Base-by-base conservation (phyloP, 2,113 vertebrate species). In the Misgurnus mizolepis region DNA sequence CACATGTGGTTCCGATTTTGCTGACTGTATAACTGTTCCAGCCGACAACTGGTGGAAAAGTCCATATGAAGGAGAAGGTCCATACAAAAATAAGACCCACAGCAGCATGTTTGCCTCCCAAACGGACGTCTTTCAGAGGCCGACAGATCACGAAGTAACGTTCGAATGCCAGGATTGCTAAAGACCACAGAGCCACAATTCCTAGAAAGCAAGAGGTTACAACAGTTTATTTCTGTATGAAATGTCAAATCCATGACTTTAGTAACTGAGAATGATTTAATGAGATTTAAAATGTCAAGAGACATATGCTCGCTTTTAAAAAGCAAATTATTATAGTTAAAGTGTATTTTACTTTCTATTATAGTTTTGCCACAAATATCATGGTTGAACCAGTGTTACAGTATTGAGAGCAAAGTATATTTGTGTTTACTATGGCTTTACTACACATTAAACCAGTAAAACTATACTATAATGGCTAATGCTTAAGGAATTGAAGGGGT, bases 1-100 rank as follows among this genome's bases (percentile, higher is more conserved):
- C 96, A 89, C 96, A 97, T 6, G 95, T 97, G 69, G 96, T 97
- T 71, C 95, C 96, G 64, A 97, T 97, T 89, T 94, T 96, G 91
- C 95, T 97, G 78, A 94, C 86, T 0, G 94, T 96, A 85, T 97
- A 97, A 88, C 95, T 96, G 92, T 93, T 95, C 95, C 96, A 97
- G 15, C 95, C 96, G 82, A 95, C 79, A 7, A 92, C 89, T 0
- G 96, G 96, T 50, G 95, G 96, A 69, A 96, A 88, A 64, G 95
- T 96, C 90, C 96, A 97, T 83, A 96, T 83, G 82, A 97, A 95
- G 84, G 96, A 95, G 86, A 95, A 97, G 34, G 87, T 89, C 95
- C 96, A 96, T 27, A 95, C 94, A 0, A 96, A 96, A 77, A 91
- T 78, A 84, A 96, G 91, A 4, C 94, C 96, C 2, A 95, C 81